Percentiles rank a stretch among this genome's conserved stretches.
These are phyloP conservation scores for Epinephelus cyanopodus DNA, from an alignment of 2,113 vertebrate species.

Conservation along the genomic window DNA sequence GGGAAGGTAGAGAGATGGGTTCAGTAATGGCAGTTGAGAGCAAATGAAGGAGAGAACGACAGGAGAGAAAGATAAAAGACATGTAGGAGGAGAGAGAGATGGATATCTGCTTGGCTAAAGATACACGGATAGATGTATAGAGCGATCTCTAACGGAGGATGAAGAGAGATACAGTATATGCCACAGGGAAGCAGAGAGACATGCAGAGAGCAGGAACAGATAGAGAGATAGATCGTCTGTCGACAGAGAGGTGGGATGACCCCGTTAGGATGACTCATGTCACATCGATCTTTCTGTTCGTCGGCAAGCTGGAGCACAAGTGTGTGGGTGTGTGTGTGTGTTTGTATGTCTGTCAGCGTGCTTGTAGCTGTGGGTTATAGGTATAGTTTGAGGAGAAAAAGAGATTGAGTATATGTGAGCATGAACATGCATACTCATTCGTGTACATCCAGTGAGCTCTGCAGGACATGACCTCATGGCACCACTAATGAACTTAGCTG, in stretches of 20 bases:
- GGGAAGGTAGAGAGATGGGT: not conserved
- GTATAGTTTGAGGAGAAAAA: not conserved
- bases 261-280: slow-evolving; percentile 61
- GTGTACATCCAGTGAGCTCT: not conserved
- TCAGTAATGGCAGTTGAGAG: not conserved
- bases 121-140: slow-evolving; percentile 35
- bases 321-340: slow-evolving; percentile 11
- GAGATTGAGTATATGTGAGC: not conserved
- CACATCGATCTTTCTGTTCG: slow-evolving; percentile 49
- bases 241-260: slow-evolving; percentile 46
- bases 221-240: slow-evolving; percentile 27
- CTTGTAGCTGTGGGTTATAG: slow-evolving; percentile 7
- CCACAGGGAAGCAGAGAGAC: slow-evolving; percentile 19
- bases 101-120: slow-evolving; percentile 18
- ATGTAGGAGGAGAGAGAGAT: slow-evolving; percentile 22
- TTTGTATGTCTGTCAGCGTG: not conserved
- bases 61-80: slow-evolving; percentile 27
- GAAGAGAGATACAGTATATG: slow-evolving; percentile 7
- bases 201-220: slow-evolving; percentile 30
- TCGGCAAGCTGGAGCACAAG: slow-evolving; percentile 1
- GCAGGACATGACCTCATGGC: slow-evolving; percentile 23
- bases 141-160: slow-evolving; percentile 27
- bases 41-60: slow-evolving; percentile 26
- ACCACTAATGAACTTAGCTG: slow-evolving; percentile 42
- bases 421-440: not conserved